phyloP scores from a whole-genome alignment of 92 coral and sea anemone genomes.

The Diadumene lineata region DNA sequence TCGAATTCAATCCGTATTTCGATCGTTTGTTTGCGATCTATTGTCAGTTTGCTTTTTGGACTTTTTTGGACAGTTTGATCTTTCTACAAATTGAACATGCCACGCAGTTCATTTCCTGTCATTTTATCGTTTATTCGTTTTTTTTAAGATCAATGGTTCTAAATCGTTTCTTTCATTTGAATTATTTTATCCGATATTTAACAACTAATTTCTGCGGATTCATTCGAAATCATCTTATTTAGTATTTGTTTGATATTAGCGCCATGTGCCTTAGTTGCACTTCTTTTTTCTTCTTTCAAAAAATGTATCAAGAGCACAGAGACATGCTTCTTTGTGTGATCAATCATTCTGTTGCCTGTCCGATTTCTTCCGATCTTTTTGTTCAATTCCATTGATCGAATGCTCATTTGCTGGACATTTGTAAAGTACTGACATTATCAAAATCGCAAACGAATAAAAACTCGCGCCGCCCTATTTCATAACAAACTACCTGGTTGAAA shows the following conservation, averaged over 20 bases:
- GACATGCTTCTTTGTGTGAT: background rate
- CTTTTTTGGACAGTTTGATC: background rate
- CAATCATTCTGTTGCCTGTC: background rate
- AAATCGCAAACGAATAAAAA: background rate
- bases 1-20: background rate
- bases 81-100: too few relatives aligned
- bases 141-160: background rate
- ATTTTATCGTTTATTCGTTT: background rate
- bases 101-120: background rate
- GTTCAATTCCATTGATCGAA: background rate
- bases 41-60: background rate
- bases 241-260: too few relatives aligned
- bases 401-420: background rate
- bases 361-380: background rate
- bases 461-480: background rate
- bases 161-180: background rate
- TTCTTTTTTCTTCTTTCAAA: too few relatives aligned
- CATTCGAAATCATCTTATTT: too few relatives aligned
- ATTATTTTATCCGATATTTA: background rate
- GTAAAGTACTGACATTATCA: background rate
- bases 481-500: background rate
- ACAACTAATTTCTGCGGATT: background rate
- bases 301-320: background rate
- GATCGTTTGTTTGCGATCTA: background rate
- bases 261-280: too few relatives aligned